A percentile compares a stretch with the other conserved stretches of the same genome.
Conservation (phyloP, 2,888 invertebrate species). For the Hyposoter dolosus region DNA sequence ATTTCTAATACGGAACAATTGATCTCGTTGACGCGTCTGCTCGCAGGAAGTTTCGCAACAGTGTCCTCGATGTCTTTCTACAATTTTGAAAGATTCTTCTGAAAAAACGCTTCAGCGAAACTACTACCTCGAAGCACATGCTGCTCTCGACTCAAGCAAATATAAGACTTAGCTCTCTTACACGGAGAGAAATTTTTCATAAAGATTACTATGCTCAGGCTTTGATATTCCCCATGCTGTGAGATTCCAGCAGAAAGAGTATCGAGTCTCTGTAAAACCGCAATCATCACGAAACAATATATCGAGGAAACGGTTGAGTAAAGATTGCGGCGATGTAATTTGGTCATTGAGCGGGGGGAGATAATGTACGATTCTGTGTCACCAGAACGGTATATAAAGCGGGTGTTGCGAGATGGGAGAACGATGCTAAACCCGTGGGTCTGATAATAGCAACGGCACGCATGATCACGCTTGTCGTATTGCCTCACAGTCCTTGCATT, state of each 20-base stretch:
- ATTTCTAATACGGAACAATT: neutral
- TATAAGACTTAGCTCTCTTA: too few relatives aligned
- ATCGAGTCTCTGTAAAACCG: neutral
- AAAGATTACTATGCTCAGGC: too few relatives aligned
- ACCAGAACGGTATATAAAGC: neutral
- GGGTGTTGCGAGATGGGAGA: constrained; percentile 27
- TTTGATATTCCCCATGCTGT: too few relatives aligned
- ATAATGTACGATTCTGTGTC: constrained; percentile 32
- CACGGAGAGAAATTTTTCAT: too few relatives aligned
- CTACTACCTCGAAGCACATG: too few relatives aligned
- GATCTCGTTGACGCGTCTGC: too few relatives aligned
- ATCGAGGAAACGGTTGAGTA: neutral
- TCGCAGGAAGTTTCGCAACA: too few relatives aligned
- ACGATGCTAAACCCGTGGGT: constrained; percentile 39
- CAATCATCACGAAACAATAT: neutral
- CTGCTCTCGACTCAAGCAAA: too few relatives aligned
- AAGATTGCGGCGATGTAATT: neutral
- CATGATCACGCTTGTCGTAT: constrained; percentile 70
- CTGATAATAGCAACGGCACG: constrained; percentile 65
- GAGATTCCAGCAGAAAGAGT: neutral
- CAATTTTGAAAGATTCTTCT: too few relatives aligned
- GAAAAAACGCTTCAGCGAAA: too few relatives aligned
- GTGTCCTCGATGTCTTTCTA: too few relatives aligned
- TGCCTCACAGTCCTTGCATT: constrained; percentile 54
- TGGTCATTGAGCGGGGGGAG: constrained; percentile 1